These are phyloP conservation scores for Helicoverpa assulta DNA, from an alignment of 2,888 invertebrate genomes.

Conservation along the genomic window DNA sequence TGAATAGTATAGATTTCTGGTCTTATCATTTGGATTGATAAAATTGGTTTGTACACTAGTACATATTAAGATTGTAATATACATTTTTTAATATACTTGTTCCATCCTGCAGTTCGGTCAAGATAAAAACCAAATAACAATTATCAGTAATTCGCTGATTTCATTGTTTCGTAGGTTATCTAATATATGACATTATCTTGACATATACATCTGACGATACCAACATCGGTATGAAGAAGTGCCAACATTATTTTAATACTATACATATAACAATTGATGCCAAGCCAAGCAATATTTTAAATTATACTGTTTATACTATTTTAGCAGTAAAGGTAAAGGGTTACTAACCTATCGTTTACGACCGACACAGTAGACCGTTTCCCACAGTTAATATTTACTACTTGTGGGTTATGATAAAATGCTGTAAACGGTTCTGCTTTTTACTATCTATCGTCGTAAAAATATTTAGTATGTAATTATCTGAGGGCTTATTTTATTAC, in stretches of 20 bases:
- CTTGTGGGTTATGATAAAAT: slow-evolving; percentile 45
- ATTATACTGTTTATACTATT: slow-evolving; percentile 9
- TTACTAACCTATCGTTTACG: slow-evolving; percentile 48
- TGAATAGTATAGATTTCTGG: not conserved
- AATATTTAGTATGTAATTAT: slow-evolving; percentile 31
- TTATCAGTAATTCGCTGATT: too few species aligned
- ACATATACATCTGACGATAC: too few species aligned
- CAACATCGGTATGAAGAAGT: too few species aligned
- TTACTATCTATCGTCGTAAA: slow-evolving; percentile 40
- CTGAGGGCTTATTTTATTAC: slow-evolving; percentile 5
- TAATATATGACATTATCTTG: too few species aligned
- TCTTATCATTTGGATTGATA: not conserved
- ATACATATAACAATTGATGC: not conserved
- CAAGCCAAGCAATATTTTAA: too few species aligned
- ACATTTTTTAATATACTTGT: too few species aligned
- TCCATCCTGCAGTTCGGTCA: too few species aligned
- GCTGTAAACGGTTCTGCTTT: slow-evolving; percentile 43
- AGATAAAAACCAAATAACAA: too few species aligned
- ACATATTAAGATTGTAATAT: too few species aligned
- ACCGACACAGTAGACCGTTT: slow-evolving; percentile 31
- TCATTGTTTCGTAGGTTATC: too few species aligned
- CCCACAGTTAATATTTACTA: slow-evolving; percentile 51
- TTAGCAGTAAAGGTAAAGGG: slow-evolving; percentile 45
- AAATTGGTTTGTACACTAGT: too few species aligned
- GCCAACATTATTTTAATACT: too few species aligned